These are phyloP conservation scores for Volucella bombylans DNA, from an alignment of 2,888 invertebrate species.

Conservation along the genomic window DNA sequence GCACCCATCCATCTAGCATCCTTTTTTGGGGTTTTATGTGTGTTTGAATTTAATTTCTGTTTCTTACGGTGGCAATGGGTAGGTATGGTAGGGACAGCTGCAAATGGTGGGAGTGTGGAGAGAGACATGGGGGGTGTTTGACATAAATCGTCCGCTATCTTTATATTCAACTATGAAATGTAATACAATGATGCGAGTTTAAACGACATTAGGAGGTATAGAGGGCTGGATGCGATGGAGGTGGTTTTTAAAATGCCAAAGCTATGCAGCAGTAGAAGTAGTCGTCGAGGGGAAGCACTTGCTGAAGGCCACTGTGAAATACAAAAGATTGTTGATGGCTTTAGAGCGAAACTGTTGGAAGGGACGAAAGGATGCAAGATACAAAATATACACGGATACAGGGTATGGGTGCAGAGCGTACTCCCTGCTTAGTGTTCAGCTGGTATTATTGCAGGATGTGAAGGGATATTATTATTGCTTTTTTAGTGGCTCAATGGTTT, in stretches of 20 bases:
- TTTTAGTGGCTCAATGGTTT: slow-evolving; percentile 74
- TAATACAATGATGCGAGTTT: slow-evolving; percentile 74
- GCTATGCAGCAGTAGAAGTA: slow-evolving; percentile 36
- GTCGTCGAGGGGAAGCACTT: not conserved
- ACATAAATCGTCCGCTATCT: slow-evolving; percentile 73
- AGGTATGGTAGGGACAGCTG: not conserved
- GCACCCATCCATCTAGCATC: slow-evolving; percentile 68
- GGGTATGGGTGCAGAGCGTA: slow-evolving; percentile 21
- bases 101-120: not conserved
- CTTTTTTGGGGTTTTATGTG: slow-evolving; percentile 69
- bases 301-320: slow-evolving; percentile 55
- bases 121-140: slow-evolving; percentile 30
- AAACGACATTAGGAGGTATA: slow-evolving; percentile 69
- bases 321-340: slow-evolving; percentile 68
- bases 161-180: slow-evolving; percentile 73
- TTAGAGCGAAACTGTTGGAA: not conserved
- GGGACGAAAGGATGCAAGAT: too few species aligned
- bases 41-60: slow-evolving; percentile 73
- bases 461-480: slow-evolving; percentile 74
- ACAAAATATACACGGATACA: too few species aligned
- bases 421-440: not conserved
- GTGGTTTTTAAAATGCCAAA: slow-evolving; percentile 4
- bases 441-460: slow-evolving; percentile 70
- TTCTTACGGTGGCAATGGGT: slow-evolving; percentile 23
- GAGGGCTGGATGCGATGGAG: slow-evolving; percentile 21